A percentile compares a stretch with the other conserved stretches of the same genome.
phyloP scores from a whole-genome alignment of 1,140 invertebrate species.

The Dysdera silvatica region DNA sequence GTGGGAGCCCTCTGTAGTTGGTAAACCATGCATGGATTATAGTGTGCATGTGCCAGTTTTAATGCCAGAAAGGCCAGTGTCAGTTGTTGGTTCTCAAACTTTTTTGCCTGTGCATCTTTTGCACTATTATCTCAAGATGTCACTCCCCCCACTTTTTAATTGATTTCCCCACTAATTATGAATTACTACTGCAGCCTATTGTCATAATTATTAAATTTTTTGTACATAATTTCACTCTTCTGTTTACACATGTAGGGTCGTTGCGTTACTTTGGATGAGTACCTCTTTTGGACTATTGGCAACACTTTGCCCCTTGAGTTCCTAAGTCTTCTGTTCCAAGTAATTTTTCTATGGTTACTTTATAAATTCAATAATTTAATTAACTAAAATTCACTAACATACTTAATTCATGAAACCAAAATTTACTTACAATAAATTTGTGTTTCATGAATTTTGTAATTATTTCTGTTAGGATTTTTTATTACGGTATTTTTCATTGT shows the following conservation, averaged over 20 bases:
- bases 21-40: too few relatives aligned
- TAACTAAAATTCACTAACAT: too few relatives aligned
- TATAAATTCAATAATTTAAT: not conserved
- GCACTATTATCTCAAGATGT: too few relatives aligned
- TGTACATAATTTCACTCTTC: not conserved
- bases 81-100: too few relatives aligned
- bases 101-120: too few relatives aligned
- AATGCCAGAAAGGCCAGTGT: too few relatives aligned
- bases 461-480: slow-evolving; percentile 1
- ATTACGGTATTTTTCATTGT: not conserved
- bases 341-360: slow-evolving; percentile 33
- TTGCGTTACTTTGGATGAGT: slow-evolving; percentile 61
- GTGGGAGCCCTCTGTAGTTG: too few relatives aligned
- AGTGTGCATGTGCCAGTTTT: too few relatives aligned
- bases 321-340: slow-evolving; percentile 65
- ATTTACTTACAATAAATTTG: not conserved
- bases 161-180: too few relatives aligned
- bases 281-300: slow-evolving; percentile 72
- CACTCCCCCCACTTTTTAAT: too few relatives aligned
- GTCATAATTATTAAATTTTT: too few relatives aligned
- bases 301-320: slow-evolving; percentile 60
- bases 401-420: not conserved
- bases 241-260: slow-evolving; percentile 8
- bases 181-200: too few relatives aligned
- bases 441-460: not conserved